These are phyloP conservation scores for Myotis planiceps DNA, from an alignment of 2,797 vertebrate species.

Conservation along the genomic window DNA sequence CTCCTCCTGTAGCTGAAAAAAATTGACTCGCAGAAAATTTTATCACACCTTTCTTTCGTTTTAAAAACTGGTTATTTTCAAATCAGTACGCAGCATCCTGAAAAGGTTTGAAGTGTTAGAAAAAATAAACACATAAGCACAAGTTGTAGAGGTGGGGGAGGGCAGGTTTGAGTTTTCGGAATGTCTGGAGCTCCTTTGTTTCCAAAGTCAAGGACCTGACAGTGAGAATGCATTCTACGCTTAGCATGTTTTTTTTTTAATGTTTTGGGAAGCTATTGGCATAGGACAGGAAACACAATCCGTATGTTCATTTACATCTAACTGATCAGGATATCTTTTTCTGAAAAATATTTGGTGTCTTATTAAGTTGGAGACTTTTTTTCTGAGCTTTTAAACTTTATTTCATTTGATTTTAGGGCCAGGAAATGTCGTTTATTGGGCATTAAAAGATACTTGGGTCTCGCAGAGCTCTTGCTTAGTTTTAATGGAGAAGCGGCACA, in stretches of 20 bases:
- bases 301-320: not conserved
- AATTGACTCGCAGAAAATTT: slow-evolving; percentile 34
- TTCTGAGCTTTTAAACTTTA: slow-evolving; percentile 12
- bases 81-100: not conserved
- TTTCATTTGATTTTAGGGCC: not conserved
- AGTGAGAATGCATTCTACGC: not conserved
- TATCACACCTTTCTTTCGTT: slow-evolving; percentile 27
- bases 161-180: not conserved
- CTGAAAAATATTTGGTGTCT: slow-evolving; percentile 2
- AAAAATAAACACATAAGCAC: slow-evolving; percentile 22
- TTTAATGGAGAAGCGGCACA: not conserved
- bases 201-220: not conserved
- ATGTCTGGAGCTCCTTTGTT: slow-evolving; percentile 20
- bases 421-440: not conserved
- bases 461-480: not conserved
- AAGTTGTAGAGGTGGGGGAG: not conserved
- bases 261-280: not conserved
- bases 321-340: not conserved
- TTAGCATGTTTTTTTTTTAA: not conserved
- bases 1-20: not conserved
- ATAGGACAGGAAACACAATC: not conserved
- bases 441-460: not conserved
- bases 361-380: slow-evolving; percentile 8
- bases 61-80: slow-evolving; percentile 49
- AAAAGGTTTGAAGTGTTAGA: slow-evolving; percentile 43